Conservation (phyloP, 30 jellyfish, hydroid and myxozoan genomes). For the Pseudorhiza aurosa region DNA sequence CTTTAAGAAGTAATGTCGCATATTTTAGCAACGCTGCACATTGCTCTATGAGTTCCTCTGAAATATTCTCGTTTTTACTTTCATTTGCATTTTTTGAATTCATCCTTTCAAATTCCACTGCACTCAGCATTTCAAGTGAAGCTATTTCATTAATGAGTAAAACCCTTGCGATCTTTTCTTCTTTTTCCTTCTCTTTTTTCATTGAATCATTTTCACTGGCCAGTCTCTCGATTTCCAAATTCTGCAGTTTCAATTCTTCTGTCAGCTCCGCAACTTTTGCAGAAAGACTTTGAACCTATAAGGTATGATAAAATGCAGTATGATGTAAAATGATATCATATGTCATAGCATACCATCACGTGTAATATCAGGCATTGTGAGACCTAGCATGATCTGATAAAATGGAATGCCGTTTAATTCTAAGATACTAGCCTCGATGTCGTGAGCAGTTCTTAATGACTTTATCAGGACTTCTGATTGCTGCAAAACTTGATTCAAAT, state of each 20-base stretch:
- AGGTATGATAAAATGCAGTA: background rate
- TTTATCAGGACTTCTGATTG: constrained; percentile 12
- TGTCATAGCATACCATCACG: background rate
- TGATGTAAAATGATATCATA: background rate
- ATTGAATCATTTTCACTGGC: constrained; percentile 6
- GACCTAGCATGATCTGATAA: no score
- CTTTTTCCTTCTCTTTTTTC: constrained; percentile 2
- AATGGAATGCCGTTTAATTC: background rate
- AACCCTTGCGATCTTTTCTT: constrained; percentile 32
- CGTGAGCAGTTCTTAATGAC: constrained; percentile 14
- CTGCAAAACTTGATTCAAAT: constrained; percentile 11
- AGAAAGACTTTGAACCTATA: constrained; percentile 8
- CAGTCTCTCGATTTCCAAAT: constrained; percentile 20
- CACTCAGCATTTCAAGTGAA: constrained; percentile 58
- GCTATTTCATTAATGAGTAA: constrained; percentile 49
- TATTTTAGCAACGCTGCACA: constrained; percentile 26
- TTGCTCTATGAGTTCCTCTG: constrained; percentile 29
- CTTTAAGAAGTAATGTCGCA: background rate
- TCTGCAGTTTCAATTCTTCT: constrained; percentile 32
- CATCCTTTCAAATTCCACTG: constrained; percentile 20
- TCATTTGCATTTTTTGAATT: background rate
- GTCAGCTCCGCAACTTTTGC: constrained; percentile 11
- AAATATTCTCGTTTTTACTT: background rate
- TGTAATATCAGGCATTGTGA: background rate
- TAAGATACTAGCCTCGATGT: constrained; percentile 13